Base-by-base conservation (phyloP, 2,797 vertebrate species). In the Perodicticus potto region DNA sequence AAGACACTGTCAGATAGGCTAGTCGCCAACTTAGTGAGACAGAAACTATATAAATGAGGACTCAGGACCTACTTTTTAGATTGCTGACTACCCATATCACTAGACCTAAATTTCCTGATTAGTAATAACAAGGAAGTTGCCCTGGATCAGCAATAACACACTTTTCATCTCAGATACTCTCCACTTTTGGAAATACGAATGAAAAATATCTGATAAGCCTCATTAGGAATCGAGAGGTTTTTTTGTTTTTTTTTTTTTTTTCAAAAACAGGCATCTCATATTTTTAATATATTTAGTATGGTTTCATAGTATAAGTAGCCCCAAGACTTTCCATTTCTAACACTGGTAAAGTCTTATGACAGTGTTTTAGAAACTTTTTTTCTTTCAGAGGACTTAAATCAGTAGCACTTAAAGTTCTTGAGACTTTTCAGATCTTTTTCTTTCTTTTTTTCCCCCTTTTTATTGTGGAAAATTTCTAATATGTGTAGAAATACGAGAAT, bases 81-180 rank as follows among this genome's bases (percentile, higher is more conserved):
- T 80, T 85, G 2, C 27, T 76, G 69, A 7, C 37, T 76, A 14
- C 3, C 45, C 59, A 0, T 69, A 59, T 90, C 57, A 86, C 34
- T 25, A 63, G 19, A 76, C 5, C 57, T 86, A 55, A 82, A 55
- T 45, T 76, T 82, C 70, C 40, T 65, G 53, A 3, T 82, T 29
- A 69, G 40, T 34, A 43, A 34, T 57, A 73, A 67, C 43, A 77
- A 61, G n/a, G 84, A 81, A 17, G 14, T 82, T 91, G n/a, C 40
- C 40, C 53, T 63, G 23, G 23, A 76, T n/a, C 49, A 69, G 19
- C 34, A 61, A 8, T 59, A 74, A 70, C 61, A 53, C 55, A 37
- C 40, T 61, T 82, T 93, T 69, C 37, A 43, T 87, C 27, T 91
- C 70, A 93, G 2, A 91, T 76, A 82, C 43, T 40, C 76, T 95